Percentiles rank a stretch among this genome's conserved stretches.
Evolutionary conservation across 1,140 invertebrate species (phyloP).

Genomic region (Drosophila tani): DNA sequence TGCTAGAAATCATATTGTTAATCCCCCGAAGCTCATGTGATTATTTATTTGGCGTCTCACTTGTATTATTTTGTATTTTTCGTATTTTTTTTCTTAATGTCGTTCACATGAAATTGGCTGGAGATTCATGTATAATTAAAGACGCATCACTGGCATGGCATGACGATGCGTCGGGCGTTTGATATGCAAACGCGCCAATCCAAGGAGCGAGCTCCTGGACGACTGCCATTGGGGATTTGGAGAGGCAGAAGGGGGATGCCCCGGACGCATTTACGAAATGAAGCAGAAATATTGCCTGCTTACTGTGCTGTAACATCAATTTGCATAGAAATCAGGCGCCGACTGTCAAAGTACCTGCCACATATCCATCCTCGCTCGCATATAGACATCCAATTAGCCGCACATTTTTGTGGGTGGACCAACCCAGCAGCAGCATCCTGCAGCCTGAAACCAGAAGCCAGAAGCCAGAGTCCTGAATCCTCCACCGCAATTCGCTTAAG

Average conservation of each 20-base stretch:
- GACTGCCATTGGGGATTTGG: slow-evolving; percentile 32
- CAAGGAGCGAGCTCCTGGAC: slow-evolving; percentile 23
- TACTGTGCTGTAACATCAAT: slow-evolving; percentile 81
- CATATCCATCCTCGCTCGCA: slow-evolving; percentile 29
- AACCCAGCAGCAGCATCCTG: neutral
- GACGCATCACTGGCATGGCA: slow-evolving; percentile 11
- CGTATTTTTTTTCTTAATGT: neutral
- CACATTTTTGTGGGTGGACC: slow-evolving; percentile 63
- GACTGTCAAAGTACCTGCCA: slow-evolving; percentile 62
- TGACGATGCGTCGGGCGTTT: slow-evolving; percentile 44
- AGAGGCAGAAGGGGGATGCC: slow-evolving; percentile 5
- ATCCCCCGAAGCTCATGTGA: neutral
- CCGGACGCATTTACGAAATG: slow-evolving; percentile 74
- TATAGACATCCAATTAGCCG: slow-evolving; percentile 70
- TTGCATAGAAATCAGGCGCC: slow-evolving; percentile 77
- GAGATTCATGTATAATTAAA: slow-evolving; percentile 68
- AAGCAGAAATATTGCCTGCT: slow-evolving; percentile 81
- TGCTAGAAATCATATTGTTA: neutral
- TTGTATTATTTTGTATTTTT: slow-evolving; percentile 1
- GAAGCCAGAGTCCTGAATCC: neutral
- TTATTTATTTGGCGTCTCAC: neutral
- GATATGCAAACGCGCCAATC: slow-evolving; percentile 73
- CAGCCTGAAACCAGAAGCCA: neutral
- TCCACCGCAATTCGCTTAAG: slow-evolving; percentile 61
- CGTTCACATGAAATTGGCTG: slow-evolving; percentile 27